phyloP scores from a whole-genome alignment of 2,113 vertebrate species.

The Chunga burmeisteri region DNA sequence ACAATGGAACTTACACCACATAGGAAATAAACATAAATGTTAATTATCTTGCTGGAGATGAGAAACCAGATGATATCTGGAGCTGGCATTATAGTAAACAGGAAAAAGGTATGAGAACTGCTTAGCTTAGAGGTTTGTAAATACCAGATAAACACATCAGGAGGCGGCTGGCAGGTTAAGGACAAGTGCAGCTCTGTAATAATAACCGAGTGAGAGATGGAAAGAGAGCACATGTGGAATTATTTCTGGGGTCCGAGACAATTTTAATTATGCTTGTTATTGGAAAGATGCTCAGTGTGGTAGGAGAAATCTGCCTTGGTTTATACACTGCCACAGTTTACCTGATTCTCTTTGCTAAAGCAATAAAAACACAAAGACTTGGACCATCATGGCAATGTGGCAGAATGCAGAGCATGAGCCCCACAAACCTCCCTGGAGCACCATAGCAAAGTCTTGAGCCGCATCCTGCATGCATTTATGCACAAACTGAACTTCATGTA shows the following conservation, averaged over 20 bases:
- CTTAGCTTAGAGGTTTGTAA: background rate
- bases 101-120: background rate
- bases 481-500: background rate
- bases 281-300: background rate
- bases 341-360: background rate
- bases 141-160: background rate
- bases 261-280: background rate
- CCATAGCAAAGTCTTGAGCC: background rate
- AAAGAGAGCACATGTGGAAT: background rate
- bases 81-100: background rate
- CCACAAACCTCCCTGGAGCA: background rate
- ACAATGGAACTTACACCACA: background rate
- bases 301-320: background rate
- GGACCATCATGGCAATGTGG: background rate
- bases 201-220: background rate
- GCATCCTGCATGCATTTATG: background rate
- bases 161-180: background rate
- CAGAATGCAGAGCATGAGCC: background rate
- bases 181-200: background rate
- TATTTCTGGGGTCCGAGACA: background rate
- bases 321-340: background rate
- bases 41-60: conserved; percentile 1
- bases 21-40: conserved; percentile 8
- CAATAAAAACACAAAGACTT: background rate
- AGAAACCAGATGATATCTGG: background rate